phyloP scores from a whole-genome alignment of 1,140 invertebrate genomes.

The Druon quercuslanigerum region DNA sequence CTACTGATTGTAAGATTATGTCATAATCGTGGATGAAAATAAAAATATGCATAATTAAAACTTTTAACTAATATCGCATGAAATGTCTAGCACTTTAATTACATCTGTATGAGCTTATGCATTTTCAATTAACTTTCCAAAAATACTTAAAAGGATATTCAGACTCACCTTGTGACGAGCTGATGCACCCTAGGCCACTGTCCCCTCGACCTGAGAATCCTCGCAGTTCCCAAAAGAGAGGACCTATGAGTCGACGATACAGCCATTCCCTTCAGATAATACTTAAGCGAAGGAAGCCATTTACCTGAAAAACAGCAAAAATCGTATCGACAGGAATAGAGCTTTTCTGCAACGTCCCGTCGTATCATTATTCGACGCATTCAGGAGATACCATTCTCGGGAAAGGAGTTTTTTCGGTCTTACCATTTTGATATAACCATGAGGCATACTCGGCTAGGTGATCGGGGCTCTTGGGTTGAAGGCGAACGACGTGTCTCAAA shows the following conservation, averaged over 20 bases:
- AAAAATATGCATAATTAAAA: too few species aligned
- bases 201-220: slow-evolving; percentile 78
- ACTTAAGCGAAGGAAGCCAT: slow-evolving; percentile 74
- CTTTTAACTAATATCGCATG: too few species aligned
- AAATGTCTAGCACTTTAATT: too few species aligned
- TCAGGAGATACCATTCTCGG: slow-evolving; percentile 47
- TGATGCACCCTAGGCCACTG: slow-evolving; percentile 80
- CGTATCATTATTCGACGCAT: slow-evolving; percentile 37
- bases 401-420: slow-evolving; percentile 46
- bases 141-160: too few species aligned
- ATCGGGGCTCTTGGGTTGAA: slow-evolving; percentile 81
- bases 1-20: too few species aligned
- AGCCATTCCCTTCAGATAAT: slow-evolving; percentile 79
- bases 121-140: too few species aligned
- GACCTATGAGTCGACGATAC: slow-evolving; percentile 73
- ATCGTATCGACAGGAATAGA: slow-evolving; percentile 53
- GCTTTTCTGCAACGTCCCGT: slow-evolving; percentile 53
- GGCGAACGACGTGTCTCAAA: slow-evolving; percentile 77
- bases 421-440: slow-evolving; percentile 81
- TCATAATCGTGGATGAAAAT: too few species aligned
- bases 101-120: too few species aligned
- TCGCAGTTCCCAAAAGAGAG: slow-evolving; percentile 77
- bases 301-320: slow-evolving; percentile 64
- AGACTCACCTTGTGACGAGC: slow-evolving; percentile 78
- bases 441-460: slow-evolving; percentile 81